Conservation (phyloP, 2,113 vertebrate genomes). For the Marmota monax region DNA sequence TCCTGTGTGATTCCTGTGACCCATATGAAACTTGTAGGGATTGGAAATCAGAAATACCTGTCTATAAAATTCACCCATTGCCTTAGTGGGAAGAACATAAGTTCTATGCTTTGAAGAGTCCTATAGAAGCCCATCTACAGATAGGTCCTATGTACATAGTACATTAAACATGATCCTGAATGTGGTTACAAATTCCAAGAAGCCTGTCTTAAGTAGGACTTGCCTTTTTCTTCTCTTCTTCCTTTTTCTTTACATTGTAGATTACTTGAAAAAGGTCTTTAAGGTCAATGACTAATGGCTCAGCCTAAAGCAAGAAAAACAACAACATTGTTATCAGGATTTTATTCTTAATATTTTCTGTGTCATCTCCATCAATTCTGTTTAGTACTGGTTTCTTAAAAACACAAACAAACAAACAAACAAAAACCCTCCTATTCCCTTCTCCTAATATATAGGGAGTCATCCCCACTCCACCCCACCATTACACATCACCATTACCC, state of each 20-base stretch:
- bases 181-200: neutral
- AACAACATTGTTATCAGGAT: conserved; percentile 31
- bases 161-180: neutral
- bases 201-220: conserved; percentile 14
- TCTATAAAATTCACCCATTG: neutral
- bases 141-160: neutral
- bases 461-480: too few relatives aligned
- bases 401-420: too few relatives aligned
- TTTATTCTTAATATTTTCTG: neutral
- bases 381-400: neutral
- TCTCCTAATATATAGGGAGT: neutral
- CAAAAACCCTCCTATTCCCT: neutral
- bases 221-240: conserved; percentile 93
- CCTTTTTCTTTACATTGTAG: conserved; percentile 96
- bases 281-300: conserved; percentile 96
- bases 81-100: neutral
- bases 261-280: conserved; percentile 98
- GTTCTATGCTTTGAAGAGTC: neutral
- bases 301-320: conserved; percentile 88
- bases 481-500: neutral
- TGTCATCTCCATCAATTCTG: neutral
- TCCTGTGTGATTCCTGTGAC: neutral
- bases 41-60: neutral
- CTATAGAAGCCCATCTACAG: neutral
- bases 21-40: neutral